Percentiles rank a stretch among this genome's conserved stretches.
These are phyloP conservation scores for Periplaneta americana DNA, from an alignment of 1,140 invertebrate genomes.

Conservation along the genomic window DNA sequence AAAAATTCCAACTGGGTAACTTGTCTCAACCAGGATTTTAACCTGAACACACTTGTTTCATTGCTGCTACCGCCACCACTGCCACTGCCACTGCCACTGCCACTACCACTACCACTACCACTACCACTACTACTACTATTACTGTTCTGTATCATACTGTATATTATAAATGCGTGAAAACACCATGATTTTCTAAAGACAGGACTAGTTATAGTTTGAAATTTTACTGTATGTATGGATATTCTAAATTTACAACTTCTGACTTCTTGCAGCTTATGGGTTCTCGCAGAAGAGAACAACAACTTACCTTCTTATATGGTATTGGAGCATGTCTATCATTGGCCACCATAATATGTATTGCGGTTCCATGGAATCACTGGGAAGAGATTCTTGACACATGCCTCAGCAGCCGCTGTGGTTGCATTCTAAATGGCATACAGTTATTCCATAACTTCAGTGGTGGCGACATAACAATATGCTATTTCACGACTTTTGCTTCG, in stretches of 20 bases:
- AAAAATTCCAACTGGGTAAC: too few relatives aligned
- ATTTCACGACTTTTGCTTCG: conserved; percentile 52
- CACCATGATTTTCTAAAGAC: too few relatives aligned
- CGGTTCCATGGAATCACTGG: conserved; percentile 60
- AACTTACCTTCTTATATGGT: conserved; percentile 47
- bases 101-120: too few relatives aligned
- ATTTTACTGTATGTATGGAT: too few relatives aligned
- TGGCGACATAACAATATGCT: conserved; percentile 54
- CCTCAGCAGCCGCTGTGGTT: conserved; percentile 53
- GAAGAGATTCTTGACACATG: conserved; percentile 54
- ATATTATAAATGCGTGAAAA: too few relatives aligned
- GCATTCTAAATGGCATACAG: conserved; percentile 55
- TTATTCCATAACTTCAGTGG: conserved; percentile 55
- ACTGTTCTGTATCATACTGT: too few relatives aligned
- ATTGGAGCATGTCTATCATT: conserved; percentile 41
- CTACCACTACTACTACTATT: too few relatives aligned
- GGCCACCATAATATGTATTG: conserved; percentile 47
- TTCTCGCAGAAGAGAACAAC: conserved; percentile 36
- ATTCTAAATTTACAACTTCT: not conserved
- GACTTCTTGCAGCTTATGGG: not conserved
- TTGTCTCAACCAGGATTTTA: too few relatives aligned
- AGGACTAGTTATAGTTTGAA: too few relatives aligned
- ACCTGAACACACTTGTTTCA: too few relatives aligned
- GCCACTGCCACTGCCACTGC: too few relatives aligned
- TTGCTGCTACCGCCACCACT: too few relatives aligned